Conservation (phyloP, 92 coral and sea anemone species). For the Zoanthus sociatus region DNA sequence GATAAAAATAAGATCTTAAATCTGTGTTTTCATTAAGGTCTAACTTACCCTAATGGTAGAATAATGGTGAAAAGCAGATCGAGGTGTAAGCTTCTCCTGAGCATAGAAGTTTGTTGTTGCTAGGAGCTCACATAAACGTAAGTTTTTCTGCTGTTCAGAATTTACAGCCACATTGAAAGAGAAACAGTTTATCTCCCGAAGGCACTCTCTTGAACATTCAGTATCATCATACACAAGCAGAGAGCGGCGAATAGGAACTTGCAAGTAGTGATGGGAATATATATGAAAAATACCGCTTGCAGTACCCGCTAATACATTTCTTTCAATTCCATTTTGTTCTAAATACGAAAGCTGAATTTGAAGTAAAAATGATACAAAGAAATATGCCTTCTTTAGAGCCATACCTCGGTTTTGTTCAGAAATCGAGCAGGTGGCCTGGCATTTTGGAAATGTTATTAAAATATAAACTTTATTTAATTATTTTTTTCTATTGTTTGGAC, state of each 20-base stretch:
- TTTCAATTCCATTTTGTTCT: background rate
- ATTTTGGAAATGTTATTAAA: too few species aligned
- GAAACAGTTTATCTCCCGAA: background rate
- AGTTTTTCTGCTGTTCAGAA: slow-evolving; percentile 1
- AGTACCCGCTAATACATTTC: background rate
- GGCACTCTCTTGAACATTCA: slow-evolving; percentile 12
- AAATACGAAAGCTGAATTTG: background rate
- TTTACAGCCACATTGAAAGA: slow-evolving; percentile 32
- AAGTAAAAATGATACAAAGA: background rate
- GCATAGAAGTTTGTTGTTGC: slow-evolving; percentile 1
- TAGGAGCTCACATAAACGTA: slow-evolving; percentile 24
- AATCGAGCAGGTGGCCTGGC: too few species aligned
- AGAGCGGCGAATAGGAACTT: slow-evolving; percentile 17
- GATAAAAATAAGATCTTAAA: background rate
- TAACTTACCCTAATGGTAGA: slow-evolving; percentile 22
- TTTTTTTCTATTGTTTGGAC: too few species aligned
- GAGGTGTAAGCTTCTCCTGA: background rate
- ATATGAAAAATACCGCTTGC: slow-evolving; percentile 10
- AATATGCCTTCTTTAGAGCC: background rate
- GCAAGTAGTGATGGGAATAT: slow-evolving; percentile 27
- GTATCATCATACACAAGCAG: slow-evolving; percentile 5
- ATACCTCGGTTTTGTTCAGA: background rate
- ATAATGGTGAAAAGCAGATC: slow-evolving; percentile 6
- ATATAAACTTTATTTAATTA: too few species aligned
- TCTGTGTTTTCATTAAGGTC: background rate